Evolutionary conservation across 2,888 invertebrate genomes (phyloP), one percentile per base, ranked within the genome.

Genomic region (Peribatodes rhomboidaria): DNA sequence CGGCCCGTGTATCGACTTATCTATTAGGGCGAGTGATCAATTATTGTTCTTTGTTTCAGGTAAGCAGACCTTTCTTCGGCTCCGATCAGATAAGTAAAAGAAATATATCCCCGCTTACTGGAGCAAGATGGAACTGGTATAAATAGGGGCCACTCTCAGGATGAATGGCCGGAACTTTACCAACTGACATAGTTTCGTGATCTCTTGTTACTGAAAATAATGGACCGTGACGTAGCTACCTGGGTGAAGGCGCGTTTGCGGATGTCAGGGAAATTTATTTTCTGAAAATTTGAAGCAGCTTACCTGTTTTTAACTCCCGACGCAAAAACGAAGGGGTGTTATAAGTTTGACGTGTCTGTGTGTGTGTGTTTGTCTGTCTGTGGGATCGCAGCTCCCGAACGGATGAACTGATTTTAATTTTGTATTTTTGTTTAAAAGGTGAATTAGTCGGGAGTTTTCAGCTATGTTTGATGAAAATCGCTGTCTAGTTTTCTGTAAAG

Each of bases 11-110:
- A 70, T 67, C 61, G 60, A 68, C 60, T 74, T 74, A 76, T 78
- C 78, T 77, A 75, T 72, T 73, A 75, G 68, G 72, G 63, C 63
- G 68, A 75, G 74, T 81, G 76, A 79, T 82, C 75, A 79, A 75
- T 81, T 79, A 78, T 75, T 74, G 65, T 85, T 80, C 74, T 82
- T 86, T 85, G 81, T 86, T 88, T 75, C 87, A 88, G 88, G 88
- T 88, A 87, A 87, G 84, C 73, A 72, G 72, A 80, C 76, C 73
- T 73, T 71, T 74, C 74, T 68, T 54, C 71, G 65, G 67, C 46
- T 54, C 67, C 70, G 61, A 79, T 73, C 72, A 73, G 80, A 80
- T 81, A 81, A 82, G 82, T 83, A 77, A 72, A 75, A 74, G 69
- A 75, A 68, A 77, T 72, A 78, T 75, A 61, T 65, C 69, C 62